These are phyloP conservation scores for Ophraella communa DNA, from an alignment of 2,888 invertebrate species.

Conservation along the genomic window DNA sequence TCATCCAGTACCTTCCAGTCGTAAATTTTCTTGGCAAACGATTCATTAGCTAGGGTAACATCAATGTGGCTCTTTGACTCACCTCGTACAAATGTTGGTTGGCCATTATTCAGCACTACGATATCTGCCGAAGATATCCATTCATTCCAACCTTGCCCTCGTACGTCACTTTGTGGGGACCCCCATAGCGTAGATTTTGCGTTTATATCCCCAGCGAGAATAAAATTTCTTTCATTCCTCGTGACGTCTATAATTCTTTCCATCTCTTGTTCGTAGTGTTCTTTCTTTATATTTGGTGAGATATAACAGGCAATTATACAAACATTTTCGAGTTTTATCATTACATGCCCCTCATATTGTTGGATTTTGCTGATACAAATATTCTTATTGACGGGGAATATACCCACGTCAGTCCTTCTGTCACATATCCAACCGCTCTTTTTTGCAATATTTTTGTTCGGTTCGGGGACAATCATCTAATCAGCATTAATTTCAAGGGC, in stretches of 20 bases:
- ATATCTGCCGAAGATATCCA: neutral
- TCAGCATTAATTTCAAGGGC: neutral
- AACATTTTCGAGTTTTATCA: neutral
- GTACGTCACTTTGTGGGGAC: neutral
- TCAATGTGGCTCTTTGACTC: neutral
- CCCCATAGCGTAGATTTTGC: neutral
- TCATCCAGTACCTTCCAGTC: neutral
- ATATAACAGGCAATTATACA: neutral
- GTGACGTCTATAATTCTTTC: neutral
- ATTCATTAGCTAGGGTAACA: neutral
- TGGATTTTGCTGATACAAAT: neutral
- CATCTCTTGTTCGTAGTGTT: neutral
- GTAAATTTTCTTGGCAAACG: neutral
- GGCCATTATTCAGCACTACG: neutral
- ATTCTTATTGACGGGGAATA: neutral
- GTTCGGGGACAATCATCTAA: constrained; percentile 15
- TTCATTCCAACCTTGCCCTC: neutral
- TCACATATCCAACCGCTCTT: neutral
- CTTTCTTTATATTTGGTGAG: neutral
- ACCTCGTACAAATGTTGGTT: neutral
- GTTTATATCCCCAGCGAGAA: neutral
- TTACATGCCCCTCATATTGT: neutral
- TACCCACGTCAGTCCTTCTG: neutral
- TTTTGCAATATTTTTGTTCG: constrained; percentile 14
- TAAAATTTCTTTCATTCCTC: neutral